Percentiles rank a stretch among this genome's conserved stretches.
Evolutionary conservation across 2,888 invertebrate species (phyloP).

Genomic region (Lasioglossum villosulum): DNA sequence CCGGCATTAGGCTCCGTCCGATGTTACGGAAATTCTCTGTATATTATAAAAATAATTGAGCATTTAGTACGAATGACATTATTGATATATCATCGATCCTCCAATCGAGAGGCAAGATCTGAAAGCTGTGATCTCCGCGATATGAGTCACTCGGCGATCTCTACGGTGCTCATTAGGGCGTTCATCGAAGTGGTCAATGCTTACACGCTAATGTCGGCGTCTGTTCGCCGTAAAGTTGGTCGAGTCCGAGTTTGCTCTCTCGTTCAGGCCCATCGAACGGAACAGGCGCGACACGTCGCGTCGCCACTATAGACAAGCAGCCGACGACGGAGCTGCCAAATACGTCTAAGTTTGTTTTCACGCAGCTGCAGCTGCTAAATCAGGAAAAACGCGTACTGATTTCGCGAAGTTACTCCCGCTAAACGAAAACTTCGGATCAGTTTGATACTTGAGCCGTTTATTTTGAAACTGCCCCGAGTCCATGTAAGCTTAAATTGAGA

Average conservation of each 20-base stretch:
- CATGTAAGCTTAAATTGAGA: no score
- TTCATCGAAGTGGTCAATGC: constrained; percentile 44
- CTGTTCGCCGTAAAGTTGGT: constrained; percentile 51
- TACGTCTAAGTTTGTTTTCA: constrained; percentile 59
- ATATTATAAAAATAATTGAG: not conserved
- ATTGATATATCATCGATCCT: constrained; percentile 54
- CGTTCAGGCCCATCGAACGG: constrained; percentile 28
- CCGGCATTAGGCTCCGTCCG: no score
- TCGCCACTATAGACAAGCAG: constrained; percentile 23
- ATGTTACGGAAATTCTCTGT: not conserved
- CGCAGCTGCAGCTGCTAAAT: constrained; percentile 55
- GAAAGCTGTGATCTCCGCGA: constrained; percentile 34
- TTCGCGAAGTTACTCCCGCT: constrained; percentile 15
- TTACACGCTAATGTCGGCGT: constrained; percentile 54
- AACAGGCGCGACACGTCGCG: constrained; percentile 36
- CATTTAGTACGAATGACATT: not conserved
- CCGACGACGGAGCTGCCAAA: constrained; percentile 46
- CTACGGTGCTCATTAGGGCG: constrained; percentile 47
- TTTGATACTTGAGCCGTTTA: not conserved
- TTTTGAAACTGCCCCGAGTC: no score
- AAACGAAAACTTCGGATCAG: constrained; percentile 25
- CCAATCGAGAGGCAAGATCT: constrained; percentile 41
- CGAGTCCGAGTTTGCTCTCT: constrained; percentile 55
- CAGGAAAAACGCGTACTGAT: constrained; percentile 43
- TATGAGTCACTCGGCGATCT: constrained; percentile 56